Conservation (phyloP, 2,113 vertebrate species). For the Marmota flaviventris region DNA sequence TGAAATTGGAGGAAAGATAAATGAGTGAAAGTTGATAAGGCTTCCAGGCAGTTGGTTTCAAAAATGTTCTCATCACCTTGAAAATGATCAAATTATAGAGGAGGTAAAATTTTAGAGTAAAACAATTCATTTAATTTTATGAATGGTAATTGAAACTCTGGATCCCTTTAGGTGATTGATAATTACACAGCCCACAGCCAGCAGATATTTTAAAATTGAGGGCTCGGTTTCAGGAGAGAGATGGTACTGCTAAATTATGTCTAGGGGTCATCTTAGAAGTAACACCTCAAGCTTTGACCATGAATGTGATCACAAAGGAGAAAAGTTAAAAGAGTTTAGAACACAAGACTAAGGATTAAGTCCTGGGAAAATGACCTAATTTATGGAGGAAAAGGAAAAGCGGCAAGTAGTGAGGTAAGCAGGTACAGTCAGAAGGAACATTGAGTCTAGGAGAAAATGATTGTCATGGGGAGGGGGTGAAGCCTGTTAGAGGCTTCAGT, state of each 20-base stretch:
- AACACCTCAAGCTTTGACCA: slow-evolving; percentile 5
- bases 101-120: neutral
- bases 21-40: neutral
- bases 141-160: neutral
- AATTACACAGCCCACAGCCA: neutral
- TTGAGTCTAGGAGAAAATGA: neutral
- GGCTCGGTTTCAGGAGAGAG: neutral
- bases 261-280: neutral
- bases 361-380: neutral
- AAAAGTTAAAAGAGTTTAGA: slow-evolving; percentile 9
- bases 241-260: neutral
- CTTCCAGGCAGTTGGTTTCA: neutral
- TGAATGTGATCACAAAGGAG: neutral
- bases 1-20: neutral
- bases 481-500: neutral
- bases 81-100: neutral
- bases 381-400: neutral
- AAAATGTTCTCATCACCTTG: neutral
- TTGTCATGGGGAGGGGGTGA: neutral
- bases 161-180: neutral
- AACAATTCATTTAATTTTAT: neutral
- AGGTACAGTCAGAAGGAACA: neutral
- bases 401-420: neutral
- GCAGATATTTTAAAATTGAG: slow-evolving; percentile 19
- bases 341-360: neutral